Evolutionary conservation across 2,113 vertebrate genomes (phyloP).

Genomic region (Pycnonotus jocosus): DNA sequence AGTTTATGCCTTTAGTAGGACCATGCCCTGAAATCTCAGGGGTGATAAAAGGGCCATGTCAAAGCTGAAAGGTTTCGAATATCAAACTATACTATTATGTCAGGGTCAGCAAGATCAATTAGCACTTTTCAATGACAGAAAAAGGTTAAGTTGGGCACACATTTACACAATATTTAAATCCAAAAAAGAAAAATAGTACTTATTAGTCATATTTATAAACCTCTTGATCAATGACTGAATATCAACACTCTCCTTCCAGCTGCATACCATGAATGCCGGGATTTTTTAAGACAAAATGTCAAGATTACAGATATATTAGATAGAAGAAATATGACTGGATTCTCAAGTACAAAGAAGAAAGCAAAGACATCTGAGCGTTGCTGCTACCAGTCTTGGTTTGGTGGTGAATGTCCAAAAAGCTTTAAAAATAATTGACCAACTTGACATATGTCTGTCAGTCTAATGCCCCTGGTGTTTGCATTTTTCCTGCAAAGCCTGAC

Average conservation of each 20-base stretch:
- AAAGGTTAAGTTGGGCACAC: conserved; percentile 64
- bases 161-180: conserved; percentile 33
- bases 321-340: not conserved
- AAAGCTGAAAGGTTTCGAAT: conserved; percentile 73
- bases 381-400: not conserved
- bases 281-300: not conserved
- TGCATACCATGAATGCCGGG: not conserved
- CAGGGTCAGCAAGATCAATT: conserved; percentile 75
- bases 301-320: not conserved
- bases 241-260: conserved; percentile 4
- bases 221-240: not conserved
- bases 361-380: not conserved
- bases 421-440: conserved; percentile 24
- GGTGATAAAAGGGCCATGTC: conserved; percentile 64
- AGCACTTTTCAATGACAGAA: conserved; percentile 74
- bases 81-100: conserved; percentile 76
- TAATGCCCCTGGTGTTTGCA: not conserved
- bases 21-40: conserved; percentile 64
- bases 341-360: not conserved
- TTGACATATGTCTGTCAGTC: not conserved
- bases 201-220: not conserved
- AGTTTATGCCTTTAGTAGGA: conserved; percentile 39
- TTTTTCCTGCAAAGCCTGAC: conserved; percentile 23
- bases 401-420: not conserved
- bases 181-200: not conserved